phyloP scores from a whole-genome alignment of 2,888 invertebrate genomes.

The Syrista parreyssii region DNA sequence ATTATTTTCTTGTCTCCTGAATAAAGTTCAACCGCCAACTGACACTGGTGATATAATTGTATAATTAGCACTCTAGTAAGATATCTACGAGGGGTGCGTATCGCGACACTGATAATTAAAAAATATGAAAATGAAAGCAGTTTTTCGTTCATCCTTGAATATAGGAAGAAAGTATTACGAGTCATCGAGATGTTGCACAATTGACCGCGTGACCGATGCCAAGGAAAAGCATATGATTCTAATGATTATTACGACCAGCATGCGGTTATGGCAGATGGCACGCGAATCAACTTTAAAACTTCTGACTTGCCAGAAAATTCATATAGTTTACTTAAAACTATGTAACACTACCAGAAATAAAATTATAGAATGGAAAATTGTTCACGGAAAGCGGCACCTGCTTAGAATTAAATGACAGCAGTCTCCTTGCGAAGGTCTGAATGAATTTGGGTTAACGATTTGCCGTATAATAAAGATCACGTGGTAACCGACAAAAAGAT shows the following conservation, averaged over 20 bases:
- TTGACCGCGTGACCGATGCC: no score
- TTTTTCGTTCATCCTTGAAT: neutral
- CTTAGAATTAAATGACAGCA: neutral
- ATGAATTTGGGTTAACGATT: neutral
- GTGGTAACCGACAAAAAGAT: neutral
- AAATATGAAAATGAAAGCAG: neutral
- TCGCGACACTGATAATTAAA: neutral
- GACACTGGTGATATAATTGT: neutral
- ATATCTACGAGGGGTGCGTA: neutral
- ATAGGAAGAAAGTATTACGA: neutral
- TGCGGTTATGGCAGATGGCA: neutral
- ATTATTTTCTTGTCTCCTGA: neutral
- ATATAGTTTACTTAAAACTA: neutral
- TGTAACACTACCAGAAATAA: neutral
- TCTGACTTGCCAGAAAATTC: neutral
- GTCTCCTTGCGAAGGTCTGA: neutral
- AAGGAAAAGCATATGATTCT: neutral
- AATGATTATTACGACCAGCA: neutral
- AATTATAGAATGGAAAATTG: neutral
- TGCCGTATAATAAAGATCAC: neutral
- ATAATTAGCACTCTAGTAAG: neutral
- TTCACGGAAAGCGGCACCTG: neutral
- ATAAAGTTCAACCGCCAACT: neutral
- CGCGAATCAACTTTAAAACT: neutral
- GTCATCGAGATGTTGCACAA: no score